These are phyloP conservation scores for Cryptocheilus praepositus DNA, from an alignment of 2,888 invertebrate genomes.

Conservation along the genomic window DNA sequence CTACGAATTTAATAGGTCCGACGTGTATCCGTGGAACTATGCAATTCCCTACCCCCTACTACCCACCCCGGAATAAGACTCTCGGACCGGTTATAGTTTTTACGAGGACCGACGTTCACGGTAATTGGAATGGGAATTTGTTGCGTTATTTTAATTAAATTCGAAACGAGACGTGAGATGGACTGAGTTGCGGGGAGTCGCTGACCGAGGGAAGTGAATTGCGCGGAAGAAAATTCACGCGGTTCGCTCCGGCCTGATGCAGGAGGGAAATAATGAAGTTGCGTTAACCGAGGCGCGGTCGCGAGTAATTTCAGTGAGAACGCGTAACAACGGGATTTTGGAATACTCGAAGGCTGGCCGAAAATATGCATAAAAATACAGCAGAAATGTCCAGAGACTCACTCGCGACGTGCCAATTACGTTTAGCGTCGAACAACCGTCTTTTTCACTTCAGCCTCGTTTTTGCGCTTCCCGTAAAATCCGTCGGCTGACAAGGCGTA, in stretches of 20 bases:
- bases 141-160: slow-evolving; percentile 59
- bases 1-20: slow-evolving; percentile 46
- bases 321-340: too few relatives aligned
- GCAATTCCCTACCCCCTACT: slow-evolving; percentile 35
- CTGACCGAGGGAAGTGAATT: neutral
- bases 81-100: slow-evolving; percentile 42
- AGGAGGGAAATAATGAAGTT: slow-evolving; percentile 21
- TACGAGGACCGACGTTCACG: slow-evolving; percentile 26
- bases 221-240: slow-evolving; percentile 16
- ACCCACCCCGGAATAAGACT: slow-evolving; percentile 28
- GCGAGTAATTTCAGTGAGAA: too few relatives aligned
- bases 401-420: too few relatives aligned
- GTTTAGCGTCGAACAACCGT: too few relatives aligned
- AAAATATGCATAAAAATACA: too few relatives aligned
- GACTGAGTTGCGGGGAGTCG: neutral
- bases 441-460: too few relatives aligned
- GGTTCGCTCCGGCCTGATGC: slow-evolving; percentile 9
- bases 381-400: too few relatives aligned
- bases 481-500: too few relatives aligned
- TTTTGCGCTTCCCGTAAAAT: too few relatives aligned
- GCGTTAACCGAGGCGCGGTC: neutral
- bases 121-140: slow-evolving; percentile 60
- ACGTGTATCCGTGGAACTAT: slow-evolving; percentile 32
- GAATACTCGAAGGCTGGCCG: too few relatives aligned
- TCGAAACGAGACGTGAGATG: slow-evolving; percentile 27